Base-by-base conservation (phyloP, 2,888 invertebrate genomes). In the Rhopalosiphum nymphaeae region DNA sequence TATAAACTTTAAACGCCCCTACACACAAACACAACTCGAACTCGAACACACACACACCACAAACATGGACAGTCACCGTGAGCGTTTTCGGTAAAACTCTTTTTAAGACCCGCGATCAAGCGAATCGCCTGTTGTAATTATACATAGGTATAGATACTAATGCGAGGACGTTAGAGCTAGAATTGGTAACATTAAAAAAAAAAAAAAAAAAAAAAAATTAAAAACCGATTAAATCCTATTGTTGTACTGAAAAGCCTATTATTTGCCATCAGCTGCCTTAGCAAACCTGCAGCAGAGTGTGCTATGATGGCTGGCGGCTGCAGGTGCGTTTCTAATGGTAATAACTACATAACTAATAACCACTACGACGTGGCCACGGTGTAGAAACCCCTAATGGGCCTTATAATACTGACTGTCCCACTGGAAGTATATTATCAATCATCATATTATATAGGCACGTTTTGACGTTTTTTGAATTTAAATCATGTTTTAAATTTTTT, bases 201-300 rank as follows among this genome's bases (percentile, higher is more conserved):
- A 89, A 57, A 57, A 57, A 89, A 44, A 89, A 78, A 78, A 89
- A 44, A 89, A 78, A 78, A 67, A 67, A 36, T 78, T 36, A 78
- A 78, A 78, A 78, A 61, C 57, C 61, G 61, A 90, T 90, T 90
- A 90, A 90, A 90, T 61, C 89, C 89, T 61, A 67, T 90, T 90
- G 89, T 90, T 90, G 21, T 36, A 90, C 25, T 4, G 89, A 90
- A 61, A 90, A 90, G 89, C 10, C 44, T 90, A 90, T 90, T 57
- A 36, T 25, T 53, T 36, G 46, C 49, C 46, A 53, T 53, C n/a
- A 49, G 46, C 49, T 53, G 88, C 88, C 49, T 9, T 25, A 46
- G 88, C 88, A 88, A 36, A 88, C 25, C 36, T 21, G 53, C 36
- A 88, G 25, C 25, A 88, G 29, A 86, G 86, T 78, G 78, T 78